Evolutionary conservation across 1,140 invertebrate species (phyloP).

Genomic region (Metopolophium dirhodum): DNA sequence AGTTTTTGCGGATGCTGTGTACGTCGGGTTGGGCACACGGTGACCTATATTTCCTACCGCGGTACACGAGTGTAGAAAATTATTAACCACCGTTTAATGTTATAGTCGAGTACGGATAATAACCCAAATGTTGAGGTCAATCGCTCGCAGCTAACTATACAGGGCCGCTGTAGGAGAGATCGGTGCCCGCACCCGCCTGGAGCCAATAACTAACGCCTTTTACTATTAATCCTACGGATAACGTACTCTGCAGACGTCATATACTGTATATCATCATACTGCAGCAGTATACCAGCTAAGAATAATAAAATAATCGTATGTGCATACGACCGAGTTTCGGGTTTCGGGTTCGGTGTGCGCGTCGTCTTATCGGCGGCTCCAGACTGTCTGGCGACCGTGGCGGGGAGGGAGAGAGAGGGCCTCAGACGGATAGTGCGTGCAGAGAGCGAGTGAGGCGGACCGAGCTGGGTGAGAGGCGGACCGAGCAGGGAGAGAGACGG

Average conservation of each 20-base stretch:
- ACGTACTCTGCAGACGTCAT: neutral
- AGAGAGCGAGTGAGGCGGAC: neutral
- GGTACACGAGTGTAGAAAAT: neutral
- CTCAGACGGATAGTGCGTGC: neutral
- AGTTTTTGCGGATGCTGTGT: neutral
- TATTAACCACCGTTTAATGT: neutral
- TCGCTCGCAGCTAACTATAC: neutral
- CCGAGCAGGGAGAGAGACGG: neutral
- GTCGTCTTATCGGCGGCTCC: conserved; percentile 50
- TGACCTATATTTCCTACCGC: neutral
- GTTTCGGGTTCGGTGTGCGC: conserved; percentile 46
- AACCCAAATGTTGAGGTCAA: neutral
- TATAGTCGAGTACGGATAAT: neutral
- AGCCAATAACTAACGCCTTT: neutral
- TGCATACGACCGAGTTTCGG: neutral
- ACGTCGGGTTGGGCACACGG: neutral
- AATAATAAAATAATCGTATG: neutral
- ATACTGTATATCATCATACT: neutral
- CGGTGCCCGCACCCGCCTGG: neutral
- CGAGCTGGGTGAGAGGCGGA: neutral
- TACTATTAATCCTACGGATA: neutral
- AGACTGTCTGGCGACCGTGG: conserved; percentile 45
- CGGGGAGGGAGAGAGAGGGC: neutral
- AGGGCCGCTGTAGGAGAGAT: neutral
- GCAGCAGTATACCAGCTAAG: neutral